Evolutionary conservation across 2,888 invertebrate genomes (phyloP).

Genomic region (Drosophila hamatofila): DNA sequence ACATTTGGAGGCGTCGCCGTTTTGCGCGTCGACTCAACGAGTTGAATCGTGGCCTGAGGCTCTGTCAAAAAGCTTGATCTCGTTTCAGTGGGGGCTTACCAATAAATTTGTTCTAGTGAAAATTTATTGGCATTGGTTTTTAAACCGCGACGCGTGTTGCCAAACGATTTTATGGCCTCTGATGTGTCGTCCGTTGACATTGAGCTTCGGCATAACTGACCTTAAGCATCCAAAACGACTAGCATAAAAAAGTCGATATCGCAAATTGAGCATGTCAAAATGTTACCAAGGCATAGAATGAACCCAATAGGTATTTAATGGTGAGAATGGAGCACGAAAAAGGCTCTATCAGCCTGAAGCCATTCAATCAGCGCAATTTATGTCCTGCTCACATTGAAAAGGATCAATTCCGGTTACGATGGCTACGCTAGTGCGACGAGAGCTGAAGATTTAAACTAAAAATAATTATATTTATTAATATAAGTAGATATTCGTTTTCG

Average conservation of each 20-base stretch:
- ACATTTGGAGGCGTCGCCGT: slow-evolving; percentile 68
- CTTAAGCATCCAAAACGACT: slow-evolving; percentile 34
- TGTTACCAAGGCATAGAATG: slow-evolving; percentile 5
- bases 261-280: slow-evolving; percentile 40
- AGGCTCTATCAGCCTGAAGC: not conserved
- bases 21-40: slow-evolving; percentile 71
- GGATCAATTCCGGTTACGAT: too few relatives aligned
- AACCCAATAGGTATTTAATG: not conserved
- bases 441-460: too few relatives aligned
- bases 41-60: slow-evolving; percentile 51
- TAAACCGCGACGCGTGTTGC: slow-evolving; percentile 79
- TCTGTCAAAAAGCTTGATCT: slow-evolving; percentile 68
- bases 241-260: slow-evolving; percentile 24
- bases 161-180: slow-evolving; percentile 62
- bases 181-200: slow-evolving; percentile 63
- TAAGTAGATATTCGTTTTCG: too few relatives aligned
- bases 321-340: not conserved
- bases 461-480: too few relatives aligned
- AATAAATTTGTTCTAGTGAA: slow-evolving; percentile 81
- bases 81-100: slow-evolving; percentile 60
- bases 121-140: slow-evolving; percentile 80
- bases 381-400: too few relatives aligned
- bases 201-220: slow-evolving; percentile 57
- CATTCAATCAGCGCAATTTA: not conserved
- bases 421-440: too few relatives aligned